Conservation (phyloP, 2,113 vertebrate genomes). For the Stigmatopora argus region DNA sequence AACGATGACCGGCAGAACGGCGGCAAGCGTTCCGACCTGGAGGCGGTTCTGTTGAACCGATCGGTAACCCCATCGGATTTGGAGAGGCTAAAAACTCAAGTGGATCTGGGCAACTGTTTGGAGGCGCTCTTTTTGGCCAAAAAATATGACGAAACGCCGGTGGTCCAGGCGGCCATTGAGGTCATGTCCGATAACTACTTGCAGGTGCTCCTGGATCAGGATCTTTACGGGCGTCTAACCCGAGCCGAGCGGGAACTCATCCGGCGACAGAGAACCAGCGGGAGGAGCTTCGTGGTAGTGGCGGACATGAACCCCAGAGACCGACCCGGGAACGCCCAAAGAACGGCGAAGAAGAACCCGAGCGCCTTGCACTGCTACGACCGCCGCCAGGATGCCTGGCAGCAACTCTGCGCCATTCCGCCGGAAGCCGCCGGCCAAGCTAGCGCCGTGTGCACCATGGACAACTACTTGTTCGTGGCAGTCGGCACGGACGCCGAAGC, state of each 20-base stretch:
- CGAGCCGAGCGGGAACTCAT: constrained; percentile 79
- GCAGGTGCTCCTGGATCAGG: constrained; percentile 77
- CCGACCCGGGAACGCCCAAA: constrained; percentile 13
- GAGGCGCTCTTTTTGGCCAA: constrained; percentile 77
- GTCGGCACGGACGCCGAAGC: constrained; percentile 56
- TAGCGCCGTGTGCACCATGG: constrained; percentile 81
- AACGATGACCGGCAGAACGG: constrained; percentile 14
- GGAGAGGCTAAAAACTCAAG: constrained; percentile 53
- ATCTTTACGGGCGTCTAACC: constrained; percentile 75
- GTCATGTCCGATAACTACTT: constrained; percentile 91
- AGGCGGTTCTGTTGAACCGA: constrained; percentile 47
- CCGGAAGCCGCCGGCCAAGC: constrained; percentile 77
- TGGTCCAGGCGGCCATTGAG: constrained; percentile 73
- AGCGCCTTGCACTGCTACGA: constrained; percentile 83
- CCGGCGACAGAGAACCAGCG: constrained; percentile 68
- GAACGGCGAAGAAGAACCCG: constrained; percentile 36
- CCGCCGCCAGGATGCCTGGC: constrained; percentile 74
- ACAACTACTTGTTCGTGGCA: constrained; percentile 91
- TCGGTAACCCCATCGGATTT: constrained; percentile 58
- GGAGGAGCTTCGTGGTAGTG: constrained; percentile 69
- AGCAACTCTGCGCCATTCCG: constrained; percentile 71
- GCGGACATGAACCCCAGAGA: constrained; percentile 75
- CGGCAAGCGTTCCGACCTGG: constrained; percentile 14
- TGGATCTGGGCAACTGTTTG: constrained; percentile 85
- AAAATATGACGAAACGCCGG: constrained; percentile 57